Base-by-base conservation (phyloP, 1,140 invertebrate species). In the Ylistrum balloti region DNA sequence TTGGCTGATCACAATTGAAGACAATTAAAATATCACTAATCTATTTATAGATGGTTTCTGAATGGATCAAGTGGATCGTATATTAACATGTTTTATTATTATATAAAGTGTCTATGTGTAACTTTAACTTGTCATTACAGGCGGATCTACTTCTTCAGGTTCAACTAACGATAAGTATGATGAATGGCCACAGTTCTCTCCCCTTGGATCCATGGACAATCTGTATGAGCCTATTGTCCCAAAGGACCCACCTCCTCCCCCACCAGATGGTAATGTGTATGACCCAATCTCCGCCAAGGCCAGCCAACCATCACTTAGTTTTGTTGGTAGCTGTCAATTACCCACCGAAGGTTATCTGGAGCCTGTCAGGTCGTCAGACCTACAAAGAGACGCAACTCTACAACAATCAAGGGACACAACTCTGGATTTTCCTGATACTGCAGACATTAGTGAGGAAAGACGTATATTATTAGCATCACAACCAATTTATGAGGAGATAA, bases 401-500 rank as follows among this genome's bases (percentile, higher is more conserved):
- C 86, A 56, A 38, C 33, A 2, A 88, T 88, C 28, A 34, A 45
- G 38, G 32, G 17, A 35, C 38, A 90, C 86, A 56, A 87, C 45
- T 34, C 45, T 17, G 33, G 45, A 74, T n/a, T 22, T 7, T 15
- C 45, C 33, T 5, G 33, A 33, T 35, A 22, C 13, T 86, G 85
- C n/a, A 86, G 85, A 34, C 15, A 86, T 91, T 5, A 92, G 92
- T 35, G 93, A 95, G 86, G 92, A 94, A 85, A 92, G 95, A 86
- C 86, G 92, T 33, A 85, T 88, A 20, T 48, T 95, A 20, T 87
- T 95, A 33, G 94, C 95, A 0, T 93, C 94, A 0, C 95, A 95
- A 86, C 95, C 95, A 22, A 95, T 95, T 87, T 95, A 95, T 90
- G 95, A 95, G 88, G 95, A 95, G 90, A 95, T 95, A 15, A 94